These are phyloP conservation scores for Theretra japonica DNA, from an alignment of 2,888 invertebrate species.

Conservation along the genomic window DNA sequence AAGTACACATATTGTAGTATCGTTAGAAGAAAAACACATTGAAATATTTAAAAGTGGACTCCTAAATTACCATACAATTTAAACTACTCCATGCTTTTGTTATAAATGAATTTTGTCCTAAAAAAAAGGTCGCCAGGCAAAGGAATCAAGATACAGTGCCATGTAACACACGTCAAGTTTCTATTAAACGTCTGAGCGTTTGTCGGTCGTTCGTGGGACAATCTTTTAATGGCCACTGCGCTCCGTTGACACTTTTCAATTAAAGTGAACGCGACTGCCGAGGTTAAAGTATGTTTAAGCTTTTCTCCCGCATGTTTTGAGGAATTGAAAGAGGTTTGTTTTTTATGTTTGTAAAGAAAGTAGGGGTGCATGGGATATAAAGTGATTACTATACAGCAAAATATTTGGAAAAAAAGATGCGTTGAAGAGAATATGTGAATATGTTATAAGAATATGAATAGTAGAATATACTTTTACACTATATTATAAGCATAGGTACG, in stretches of 20 bases:
- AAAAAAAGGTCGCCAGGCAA: background rate
- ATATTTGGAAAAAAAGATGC: no score
- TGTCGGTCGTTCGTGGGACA: background rate
- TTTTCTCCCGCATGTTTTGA: background rate
- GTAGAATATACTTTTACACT: no score
- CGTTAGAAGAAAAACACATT: background rate
- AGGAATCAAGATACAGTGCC: background rate
- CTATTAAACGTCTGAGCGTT: background rate
- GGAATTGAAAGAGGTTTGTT: background rate
- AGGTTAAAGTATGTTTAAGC: background rate
- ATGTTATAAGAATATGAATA: no score
- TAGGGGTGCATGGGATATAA: no score
- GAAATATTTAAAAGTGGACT: background rate
- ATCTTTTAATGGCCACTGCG: background rate
- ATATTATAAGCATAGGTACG: no score
- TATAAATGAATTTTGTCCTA: background rate
- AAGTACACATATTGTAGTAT: no score
- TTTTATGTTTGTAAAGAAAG: background rate
- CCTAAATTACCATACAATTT: background rate
- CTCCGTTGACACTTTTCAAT: conserved; percentile 17
- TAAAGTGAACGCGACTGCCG: background rate
- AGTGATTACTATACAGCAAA: no score
- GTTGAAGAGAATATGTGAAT: no score
- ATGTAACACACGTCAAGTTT: conserved; percentile 4
- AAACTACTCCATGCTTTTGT: background rate